Evolutionary conservation across 2,888 invertebrate species (phyloP), one percentile per base, ranked within the genome.

Genomic region (Chrysopilus asiliformis): DNA sequence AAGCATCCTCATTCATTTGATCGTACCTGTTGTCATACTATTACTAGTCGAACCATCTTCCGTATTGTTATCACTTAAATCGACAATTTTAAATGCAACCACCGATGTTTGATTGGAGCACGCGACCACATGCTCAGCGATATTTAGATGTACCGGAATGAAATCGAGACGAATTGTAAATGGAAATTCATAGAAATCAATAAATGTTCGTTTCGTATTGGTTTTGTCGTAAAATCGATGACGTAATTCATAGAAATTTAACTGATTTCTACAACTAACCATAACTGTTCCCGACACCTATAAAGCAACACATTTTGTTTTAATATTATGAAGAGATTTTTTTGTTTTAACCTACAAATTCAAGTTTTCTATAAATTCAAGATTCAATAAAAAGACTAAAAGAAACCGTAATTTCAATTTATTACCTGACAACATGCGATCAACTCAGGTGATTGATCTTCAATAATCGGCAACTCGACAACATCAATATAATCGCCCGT

Each of bases 91-190:
- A 47, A 78, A 75, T n/a, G 78, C 68, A 45, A 75, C 72, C 37
- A 77, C 68, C 48, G 68, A 69, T 20, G 71, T 68, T 34, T 66
- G 61, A 45, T 74, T 74, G 55, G 74, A 66, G 40, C 74, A 71
- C 2, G 74, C 72, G 15, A 81, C 64, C 40, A 76, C 74, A 56
- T 81, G 78, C 52, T 82, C 81, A 20, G 72, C 70, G 30, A 81
- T 59, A 22, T 68, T 66, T 32, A 81, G 59, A 38, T 70, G 65
- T 3, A 62, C 56, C 4, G 79, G 76, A 13, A 63, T 52, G 53
- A 81, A 79, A 38, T 71, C 68, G 32, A 80, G 60, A 46, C 74
- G 73, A 2, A 83, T 59, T 29, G 71, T 68, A 50, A 80, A 68
- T 20, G 76, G 72, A 42, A 72, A 61, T 33, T 76, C 74, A 45